Evolutionary conservation across 2,888 invertebrate species (phyloP), one percentile per base, ranked within the genome.

Genomic region (Drosophila incognita): DNA sequence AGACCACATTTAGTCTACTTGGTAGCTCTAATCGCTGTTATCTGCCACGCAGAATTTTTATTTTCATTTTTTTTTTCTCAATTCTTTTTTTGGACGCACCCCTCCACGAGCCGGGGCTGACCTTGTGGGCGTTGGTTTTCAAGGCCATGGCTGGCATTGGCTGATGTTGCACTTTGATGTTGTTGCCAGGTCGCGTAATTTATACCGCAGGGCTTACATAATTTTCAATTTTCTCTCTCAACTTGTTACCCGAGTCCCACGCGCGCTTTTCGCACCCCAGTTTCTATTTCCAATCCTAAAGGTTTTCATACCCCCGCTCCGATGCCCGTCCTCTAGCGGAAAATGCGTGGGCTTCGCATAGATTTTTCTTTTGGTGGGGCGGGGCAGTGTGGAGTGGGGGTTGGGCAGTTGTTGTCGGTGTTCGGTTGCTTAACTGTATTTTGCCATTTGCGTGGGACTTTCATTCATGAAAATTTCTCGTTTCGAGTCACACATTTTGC

Each of bases 381-480:
- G 38, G 35, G 29, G 11, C 40, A 4, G 13, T 13, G n/a, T 18
- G 2, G 11, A 18, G 31, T 2, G 11, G 24, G 48, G 31, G 11
- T 13, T 29, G 29, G 27, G 46, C 42, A 35, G 46, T 15, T 18
- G 49, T 49, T 49, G 29, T 31, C 52, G 31, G n/a, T 13, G 40
- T 24, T 63, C 56, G 68, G 48, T 40, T 69, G 66, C 68, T 63
- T 63, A 56, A 66, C 68, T 73, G 62, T 72, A 58, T 69, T 63
- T 65, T 67, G 66, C 60, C 66, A 64, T 81, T 67, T 90, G 91
- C 92, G 92, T 92, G 91, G 92, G 92, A 85, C 82, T 90, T 91
- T 92, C 91, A 92, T 92, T 92, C 91, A 92, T 92, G 87, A 92
- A 91, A 91, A 90, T 87, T 82, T 77, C 74, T 76, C 36, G 81